phyloP scores from a whole-genome alignment of 2,797 vertebrate genomes.

The Ammospiza maritima region DNA sequence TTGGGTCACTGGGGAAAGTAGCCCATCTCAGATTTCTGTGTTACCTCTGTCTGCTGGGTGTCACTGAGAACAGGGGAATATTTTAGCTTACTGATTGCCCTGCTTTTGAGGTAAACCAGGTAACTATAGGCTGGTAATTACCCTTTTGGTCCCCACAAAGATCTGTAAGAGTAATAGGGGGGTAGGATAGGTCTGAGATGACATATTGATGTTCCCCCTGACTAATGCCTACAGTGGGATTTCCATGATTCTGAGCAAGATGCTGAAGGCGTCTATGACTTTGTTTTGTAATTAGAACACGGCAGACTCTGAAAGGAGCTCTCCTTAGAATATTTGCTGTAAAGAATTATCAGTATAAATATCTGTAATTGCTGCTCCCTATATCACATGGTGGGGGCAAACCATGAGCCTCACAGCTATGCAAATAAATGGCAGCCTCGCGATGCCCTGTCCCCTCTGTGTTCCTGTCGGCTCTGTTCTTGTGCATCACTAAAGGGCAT shows the following conservation, averaged over 20 bases:
- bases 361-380: background rate
- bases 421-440: slow-evolving; percentile 15
- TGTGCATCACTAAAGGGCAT: slow-evolving; percentile 55
- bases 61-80: background rate
- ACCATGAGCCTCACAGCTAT: background rate
- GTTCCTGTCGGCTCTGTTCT: slow-evolving; percentile 53
- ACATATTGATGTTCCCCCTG: background rate
- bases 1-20: background rate
- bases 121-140: background rate
- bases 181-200: background rate
- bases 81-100: background rate
- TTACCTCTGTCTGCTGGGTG: background rate
- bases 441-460: background rate
- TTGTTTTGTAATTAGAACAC: background rate
- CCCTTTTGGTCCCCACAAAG: background rate
- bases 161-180: background rate
- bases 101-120: background rate
- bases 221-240: background rate
- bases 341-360: background rate
- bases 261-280: background rate
- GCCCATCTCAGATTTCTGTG: background rate
- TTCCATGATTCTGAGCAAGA: background rate
- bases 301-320: background rate
- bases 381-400: background rate
- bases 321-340: background rate